Evolutionary conservation across 1,140 invertebrate genomes (phyloP).

Genomic region (Cyrtorhinus lividipennis): DNA sequence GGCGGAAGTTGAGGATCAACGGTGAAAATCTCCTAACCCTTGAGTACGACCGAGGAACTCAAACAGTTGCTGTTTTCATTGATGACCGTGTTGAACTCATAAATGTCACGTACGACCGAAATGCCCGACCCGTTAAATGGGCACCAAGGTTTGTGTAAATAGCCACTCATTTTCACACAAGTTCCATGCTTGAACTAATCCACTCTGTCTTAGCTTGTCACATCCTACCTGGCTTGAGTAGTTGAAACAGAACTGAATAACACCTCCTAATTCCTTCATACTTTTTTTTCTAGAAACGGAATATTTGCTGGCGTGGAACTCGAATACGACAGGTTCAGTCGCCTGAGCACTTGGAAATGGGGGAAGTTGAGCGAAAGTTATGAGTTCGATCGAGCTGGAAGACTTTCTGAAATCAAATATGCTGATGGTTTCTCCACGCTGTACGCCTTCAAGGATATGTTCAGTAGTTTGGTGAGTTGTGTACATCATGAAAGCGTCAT

Average conservation of each 20-base stretch:
- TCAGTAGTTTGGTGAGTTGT: conserved; percentile 56
- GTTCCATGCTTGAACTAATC: neutral
- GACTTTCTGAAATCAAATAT: conserved; percentile 73
- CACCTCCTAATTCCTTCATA: too few species aligned
- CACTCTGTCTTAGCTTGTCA: neutral
- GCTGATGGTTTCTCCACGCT: conserved; percentile 72
- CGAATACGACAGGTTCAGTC: conserved; percentile 82
- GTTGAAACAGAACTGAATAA: too few species aligned
- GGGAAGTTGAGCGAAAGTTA: conserved; percentile 78
- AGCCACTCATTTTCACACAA: too few species aligned
- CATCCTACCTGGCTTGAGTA: too few species aligned
- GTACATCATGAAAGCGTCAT: too few species aligned
- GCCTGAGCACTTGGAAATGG: conserved; percentile 81
- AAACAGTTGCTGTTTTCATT: conserved; percentile 78
- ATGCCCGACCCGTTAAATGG: conserved; percentile 80
- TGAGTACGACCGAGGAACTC: conserved; percentile 80
- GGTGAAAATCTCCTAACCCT: conserved; percentile 81
- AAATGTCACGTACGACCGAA: conserved; percentile 81
- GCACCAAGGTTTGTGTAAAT: conserved; percentile 65
- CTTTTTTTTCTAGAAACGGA: conserved; percentile 37
- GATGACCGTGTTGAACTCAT: conserved; percentile 76
- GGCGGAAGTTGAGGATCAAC: conserved; percentile 69
- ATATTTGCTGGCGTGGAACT: conserved; percentile 77
- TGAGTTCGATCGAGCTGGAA: conserved; percentile 70
- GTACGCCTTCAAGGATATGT: conserved; percentile 77